These are phyloP conservation scores for Pseudoips prasinana DNA, from an alignment of 2,888 invertebrate species.

Conservation along the genomic window DNA sequence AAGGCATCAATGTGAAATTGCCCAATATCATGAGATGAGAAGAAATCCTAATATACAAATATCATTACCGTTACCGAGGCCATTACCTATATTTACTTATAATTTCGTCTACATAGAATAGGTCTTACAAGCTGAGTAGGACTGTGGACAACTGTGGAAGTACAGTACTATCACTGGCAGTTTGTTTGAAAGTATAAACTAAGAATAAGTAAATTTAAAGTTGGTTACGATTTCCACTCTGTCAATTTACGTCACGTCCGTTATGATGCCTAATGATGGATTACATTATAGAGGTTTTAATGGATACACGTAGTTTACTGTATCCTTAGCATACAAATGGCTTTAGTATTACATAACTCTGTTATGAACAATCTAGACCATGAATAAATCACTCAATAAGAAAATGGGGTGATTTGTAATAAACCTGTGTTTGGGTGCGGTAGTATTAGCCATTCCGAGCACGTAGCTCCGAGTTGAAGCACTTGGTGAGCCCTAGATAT, in stretches of 20 bases:
- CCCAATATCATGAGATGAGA: constrained; percentile 21
- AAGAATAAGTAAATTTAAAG: constrained; percentile 26
- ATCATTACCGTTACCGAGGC: constrained; percentile 5
- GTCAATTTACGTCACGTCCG: constrained; percentile 23
- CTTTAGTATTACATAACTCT: no score
- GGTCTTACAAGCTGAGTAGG: no score
- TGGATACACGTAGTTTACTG: constrained; percentile 25
- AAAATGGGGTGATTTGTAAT: constrained; percentile 53
- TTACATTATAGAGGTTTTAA: constrained; percentile 21
- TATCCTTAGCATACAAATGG: constrained; percentile 24
- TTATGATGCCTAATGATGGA: constrained; percentile 8
- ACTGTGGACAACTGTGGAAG: no score
- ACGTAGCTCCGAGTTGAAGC: constrained; percentile 38
- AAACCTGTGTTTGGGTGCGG: constrained; percentile 24
- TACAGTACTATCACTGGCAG: constrained; percentile 23
- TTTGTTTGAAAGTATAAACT: constrained; percentile 17
- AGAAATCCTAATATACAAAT: constrained; percentile 18
- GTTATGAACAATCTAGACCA: no score
- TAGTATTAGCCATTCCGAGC: constrained; percentile 25
- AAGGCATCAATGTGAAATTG: constrained; percentile 29
- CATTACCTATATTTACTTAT: no score
- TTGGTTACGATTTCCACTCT: constrained; percentile 23
- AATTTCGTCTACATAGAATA: no score
- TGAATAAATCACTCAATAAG: constrained; percentile 52
- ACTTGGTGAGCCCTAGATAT: constrained; percentile 33